Conservation (phyloP, 2,797 vertebrate genomes). For the Ctenopoma multispine region DNA sequence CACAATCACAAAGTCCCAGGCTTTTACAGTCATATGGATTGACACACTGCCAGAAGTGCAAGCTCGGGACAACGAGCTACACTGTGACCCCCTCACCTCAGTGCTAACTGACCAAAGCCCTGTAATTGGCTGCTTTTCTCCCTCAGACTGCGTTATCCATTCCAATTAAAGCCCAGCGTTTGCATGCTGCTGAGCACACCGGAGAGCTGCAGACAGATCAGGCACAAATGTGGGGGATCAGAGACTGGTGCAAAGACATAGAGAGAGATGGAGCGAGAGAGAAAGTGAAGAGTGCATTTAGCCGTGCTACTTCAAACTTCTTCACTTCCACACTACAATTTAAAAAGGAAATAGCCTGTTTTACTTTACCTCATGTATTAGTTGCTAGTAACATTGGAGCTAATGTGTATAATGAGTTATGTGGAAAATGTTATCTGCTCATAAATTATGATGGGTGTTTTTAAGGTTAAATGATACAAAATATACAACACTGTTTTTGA, state of each 20-base stretch:
- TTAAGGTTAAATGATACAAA: not conserved
- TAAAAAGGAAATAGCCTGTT: not conserved
- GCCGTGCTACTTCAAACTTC: not conserved
- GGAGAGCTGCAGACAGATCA: conserved; percentile 34
- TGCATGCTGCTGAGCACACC: conserved; percentile 50
- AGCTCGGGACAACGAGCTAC: conserved; percentile 38
- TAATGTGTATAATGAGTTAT: not conserved
- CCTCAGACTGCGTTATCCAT: conserved; percentile 46
- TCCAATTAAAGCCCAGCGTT: conserved; percentile 61
- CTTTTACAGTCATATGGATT: conserved; percentile 43
- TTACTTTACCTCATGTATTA: too few species aligned
- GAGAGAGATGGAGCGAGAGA: conserved; percentile 4
- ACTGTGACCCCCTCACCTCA: conserved; percentile 53
- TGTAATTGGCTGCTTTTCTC: conserved; percentile 64
- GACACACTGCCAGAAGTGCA: conserved; percentile 38
- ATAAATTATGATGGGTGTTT: not conserved
- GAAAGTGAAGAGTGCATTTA: conserved; percentile 9
- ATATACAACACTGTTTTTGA: not conserved
- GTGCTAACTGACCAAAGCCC: conserved; percentile 45
- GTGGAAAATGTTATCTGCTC: not conserved
- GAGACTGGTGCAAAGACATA: conserved; percentile 20
- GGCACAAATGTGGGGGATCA: conserved; percentile 26
- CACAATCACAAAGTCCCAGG: conserved; percentile 1
- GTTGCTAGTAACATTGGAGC: too few species aligned
- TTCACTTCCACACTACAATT: not conserved